phyloP scores from a whole-genome alignment of 1,140 invertebrate species.

The Ceratina calcarata region DNA sequence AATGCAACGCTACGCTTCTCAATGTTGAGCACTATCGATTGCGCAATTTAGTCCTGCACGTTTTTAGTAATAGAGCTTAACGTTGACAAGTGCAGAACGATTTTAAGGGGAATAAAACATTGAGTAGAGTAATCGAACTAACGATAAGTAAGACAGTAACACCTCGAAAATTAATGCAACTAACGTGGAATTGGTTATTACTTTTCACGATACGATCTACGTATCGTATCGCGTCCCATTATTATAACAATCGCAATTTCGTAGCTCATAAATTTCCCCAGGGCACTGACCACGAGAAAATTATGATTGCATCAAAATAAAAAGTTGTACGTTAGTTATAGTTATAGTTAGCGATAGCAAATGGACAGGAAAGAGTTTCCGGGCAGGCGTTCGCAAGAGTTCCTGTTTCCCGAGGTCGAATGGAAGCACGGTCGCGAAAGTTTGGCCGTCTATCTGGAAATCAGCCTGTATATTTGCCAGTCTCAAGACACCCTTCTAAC shows the following conservation, averaged over 20 bases:
- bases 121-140: no score
- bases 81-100: no score
- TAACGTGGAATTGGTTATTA: no score
- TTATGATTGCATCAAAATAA: not conserved
- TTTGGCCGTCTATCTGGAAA: constrained; percentile 15
- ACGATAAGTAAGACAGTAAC: no score
- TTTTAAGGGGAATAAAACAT: no score
- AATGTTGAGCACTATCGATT: not conserved
- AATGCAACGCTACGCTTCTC: not conserved
- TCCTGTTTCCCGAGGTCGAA: not conserved
- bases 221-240: no score
- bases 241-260: not conserved
- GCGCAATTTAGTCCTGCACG: no score
- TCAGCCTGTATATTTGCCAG: constrained; percentile 17
- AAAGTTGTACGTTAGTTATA: not conserved
- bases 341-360: no score
- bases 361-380: constrained; percentile 5
- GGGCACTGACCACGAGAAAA: not conserved
- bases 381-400: not conserved
- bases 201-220: no score
- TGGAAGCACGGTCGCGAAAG: not conserved
- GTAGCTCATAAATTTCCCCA: not conserved
- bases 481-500: constrained; percentile 29
- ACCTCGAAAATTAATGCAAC: no score
- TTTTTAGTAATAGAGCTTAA: no score